Base-by-base conservation (phyloP, 2,113 vertebrate genomes). In the Lophotis ruficrista region DNA sequence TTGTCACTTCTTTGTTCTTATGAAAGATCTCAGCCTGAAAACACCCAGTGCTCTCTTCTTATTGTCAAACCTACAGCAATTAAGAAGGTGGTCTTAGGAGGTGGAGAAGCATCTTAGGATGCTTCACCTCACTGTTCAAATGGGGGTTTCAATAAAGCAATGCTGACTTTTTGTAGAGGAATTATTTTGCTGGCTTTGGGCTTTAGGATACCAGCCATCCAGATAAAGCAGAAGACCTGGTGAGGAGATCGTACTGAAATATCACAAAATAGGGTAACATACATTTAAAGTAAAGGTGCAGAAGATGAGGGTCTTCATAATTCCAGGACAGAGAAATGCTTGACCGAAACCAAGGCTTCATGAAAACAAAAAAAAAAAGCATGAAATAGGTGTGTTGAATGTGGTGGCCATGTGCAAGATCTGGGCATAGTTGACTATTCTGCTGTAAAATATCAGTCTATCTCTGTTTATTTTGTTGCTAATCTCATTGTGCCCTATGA, bases 61-160 rank as follows among this genome's bases (percentile, higher is more conserved):
- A 77, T 81, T 90, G 92, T 93, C 47, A 62, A 89, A 93, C 79
- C 79, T 53, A 37, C 43, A 93, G 91, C 92, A 96, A 89, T 94
- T 95, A 96, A 85, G 90, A 87, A 76, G 19, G 23, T 69, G 81
- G 93, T 86, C 84, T 96, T 96, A 83, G 88, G 75, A 96, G 89
- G 88, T 65, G 90, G 78, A 68, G 58, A 22, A 38, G 82, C n/a
- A n/a, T n/a, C n/a, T n/a, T 37, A 53, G 76, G 79, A 92, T 90
- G 91, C 92, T 95, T 91, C 81, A 89, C 80, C 96, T 89, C 82
- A 53, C 83, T 86, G 92, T 91, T 96, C 91, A 94, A 83, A 96
- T 83, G 90, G 78, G 30, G 35, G 78, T 88, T 97, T 96, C 91
- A 92, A 30, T 43, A 95, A 95, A 94, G 87, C 93, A 94, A 66